Evolutionary conservation across 2,797 vertebrate genomes (phyloP).

Genomic region (Tympanoctomys barrerae): DNA sequence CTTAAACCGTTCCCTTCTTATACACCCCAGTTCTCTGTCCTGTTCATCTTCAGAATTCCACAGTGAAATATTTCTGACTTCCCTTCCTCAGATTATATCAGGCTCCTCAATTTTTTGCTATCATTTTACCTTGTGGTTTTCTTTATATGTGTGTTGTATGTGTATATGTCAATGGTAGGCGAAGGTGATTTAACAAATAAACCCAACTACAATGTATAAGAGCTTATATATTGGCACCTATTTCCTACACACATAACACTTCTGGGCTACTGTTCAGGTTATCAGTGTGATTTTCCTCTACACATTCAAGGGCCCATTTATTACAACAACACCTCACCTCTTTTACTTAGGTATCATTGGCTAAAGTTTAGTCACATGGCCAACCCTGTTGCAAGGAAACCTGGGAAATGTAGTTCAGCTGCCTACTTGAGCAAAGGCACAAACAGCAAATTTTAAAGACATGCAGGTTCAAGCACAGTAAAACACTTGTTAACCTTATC

Average conservation of each 20-base stretch:
- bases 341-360: background rate
- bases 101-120: background rate
- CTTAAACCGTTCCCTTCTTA: background rate
- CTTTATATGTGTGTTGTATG: background rate
- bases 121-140: background rate
- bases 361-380: background rate
- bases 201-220: background rate
- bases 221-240: background rate
- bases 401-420: conserved; percentile 45
- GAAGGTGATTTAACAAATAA: background rate
- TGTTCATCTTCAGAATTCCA: background rate
- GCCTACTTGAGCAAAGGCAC: background rate
- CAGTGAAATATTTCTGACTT: background rate
- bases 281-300: background rate
- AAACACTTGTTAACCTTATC: background rate
- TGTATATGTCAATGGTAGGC: background rate
- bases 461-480: background rate
- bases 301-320: background rate
- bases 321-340: background rate
- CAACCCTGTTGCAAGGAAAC: background rate
- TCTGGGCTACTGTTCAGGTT: background rate
- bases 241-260: background rate
- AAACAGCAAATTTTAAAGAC: background rate
- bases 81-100: background rate
- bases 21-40: background rate